Evolutionary conservation across 1,140 invertebrate species (phyloP).

Genomic region (Pteromalus puparum): DNA sequence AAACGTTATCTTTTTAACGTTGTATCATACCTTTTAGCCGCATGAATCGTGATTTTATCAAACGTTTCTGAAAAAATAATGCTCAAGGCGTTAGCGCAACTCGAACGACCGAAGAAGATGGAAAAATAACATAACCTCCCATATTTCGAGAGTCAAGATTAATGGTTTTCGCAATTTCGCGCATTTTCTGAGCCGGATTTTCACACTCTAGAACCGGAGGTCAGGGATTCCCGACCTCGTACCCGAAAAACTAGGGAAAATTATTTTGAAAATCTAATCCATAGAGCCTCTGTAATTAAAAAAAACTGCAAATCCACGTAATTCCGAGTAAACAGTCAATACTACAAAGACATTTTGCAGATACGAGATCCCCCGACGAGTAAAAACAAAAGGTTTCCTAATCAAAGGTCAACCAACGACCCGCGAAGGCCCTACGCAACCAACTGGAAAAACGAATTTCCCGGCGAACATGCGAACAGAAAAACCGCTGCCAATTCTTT

Average conservation of each 20-base stretch:
- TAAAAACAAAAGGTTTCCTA: not conserved
- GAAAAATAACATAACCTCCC: not conserved
- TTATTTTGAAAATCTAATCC: not conserved
- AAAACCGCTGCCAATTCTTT: no score
- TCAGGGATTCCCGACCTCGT: not conserved
- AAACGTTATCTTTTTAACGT: no score
- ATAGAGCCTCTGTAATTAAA: not conserved
- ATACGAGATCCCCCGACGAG: not conserved
- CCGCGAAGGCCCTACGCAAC: no score
- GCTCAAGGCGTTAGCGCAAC: not conserved
- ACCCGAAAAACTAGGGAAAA: not conserved
- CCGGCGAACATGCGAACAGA: no score
- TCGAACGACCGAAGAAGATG: not conserved
- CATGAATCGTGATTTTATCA: no score
- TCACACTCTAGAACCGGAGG: not conserved
- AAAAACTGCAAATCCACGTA: not conserved
- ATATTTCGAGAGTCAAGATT: conserved; percentile 3
- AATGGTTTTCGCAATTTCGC: not conserved
- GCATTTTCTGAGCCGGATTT: not conserved
- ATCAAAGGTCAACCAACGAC: not conserved
- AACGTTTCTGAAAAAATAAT: no score
- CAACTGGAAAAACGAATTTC: no score
- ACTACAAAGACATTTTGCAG: not conserved
- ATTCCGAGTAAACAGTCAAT: not conserved
- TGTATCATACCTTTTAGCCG: no score